Conservation (phyloP, 2,113 vertebrate genomes). For the Anhinga anhinga region DNA sequence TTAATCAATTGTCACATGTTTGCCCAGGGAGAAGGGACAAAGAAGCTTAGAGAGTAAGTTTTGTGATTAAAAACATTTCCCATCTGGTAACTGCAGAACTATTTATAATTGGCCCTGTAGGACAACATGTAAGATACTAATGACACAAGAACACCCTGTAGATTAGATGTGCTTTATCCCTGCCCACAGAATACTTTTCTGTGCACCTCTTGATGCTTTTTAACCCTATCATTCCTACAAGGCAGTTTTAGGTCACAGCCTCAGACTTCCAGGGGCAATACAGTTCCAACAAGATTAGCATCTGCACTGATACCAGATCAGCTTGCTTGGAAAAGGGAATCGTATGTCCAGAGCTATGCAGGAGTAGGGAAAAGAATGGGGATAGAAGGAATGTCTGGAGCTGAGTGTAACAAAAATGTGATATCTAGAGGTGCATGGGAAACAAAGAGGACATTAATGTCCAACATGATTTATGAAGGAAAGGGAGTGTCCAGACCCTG, state of each 20-base stretch:
- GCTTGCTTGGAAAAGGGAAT: background rate
- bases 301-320: background rate
- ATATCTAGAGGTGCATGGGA: background rate
- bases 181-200: background rate
- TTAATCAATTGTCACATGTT: slow-evolving; percentile 10
- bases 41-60: background rate
- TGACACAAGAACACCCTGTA: background rate
- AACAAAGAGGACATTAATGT: background rate
- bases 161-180: background rate
- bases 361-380: background rate
- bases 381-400: background rate
- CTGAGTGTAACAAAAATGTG: background rate
- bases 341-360: background rate
- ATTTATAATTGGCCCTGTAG: background rate
- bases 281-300: background rate
- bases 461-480: background rate
- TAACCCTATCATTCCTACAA: background rate
- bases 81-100: background rate
- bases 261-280: background rate
- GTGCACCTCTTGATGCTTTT: background rate
- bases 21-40: background rate
- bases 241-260: background rate
- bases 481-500: background rate
- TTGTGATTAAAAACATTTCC: background rate
- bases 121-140: background rate